These are phyloP conservation scores for Hedya salicella DNA, from an alignment of 2,888 invertebrate genomes.

Conservation along the genomic window DNA sequence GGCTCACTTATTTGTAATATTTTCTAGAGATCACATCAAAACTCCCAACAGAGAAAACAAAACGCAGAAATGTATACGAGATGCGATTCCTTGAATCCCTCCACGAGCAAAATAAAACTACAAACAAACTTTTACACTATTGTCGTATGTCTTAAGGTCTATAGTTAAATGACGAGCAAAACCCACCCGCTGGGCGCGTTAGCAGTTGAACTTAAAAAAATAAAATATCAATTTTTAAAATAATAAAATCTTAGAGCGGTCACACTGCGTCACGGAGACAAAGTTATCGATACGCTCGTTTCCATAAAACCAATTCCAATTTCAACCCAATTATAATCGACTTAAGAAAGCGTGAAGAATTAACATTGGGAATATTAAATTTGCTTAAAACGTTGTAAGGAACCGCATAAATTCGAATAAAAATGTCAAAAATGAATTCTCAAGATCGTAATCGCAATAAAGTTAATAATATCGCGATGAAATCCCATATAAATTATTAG, in stretches of 20 bases:
- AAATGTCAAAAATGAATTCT: slow-evolving; percentile 83
- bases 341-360: slow-evolving; percentile 51
- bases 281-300: slow-evolving; percentile 51
- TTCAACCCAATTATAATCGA: slow-evolving; percentile 57
- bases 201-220: slow-evolving; percentile 78
- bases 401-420: slow-evolving; percentile 83
- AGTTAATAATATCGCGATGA: slow-evolving; percentile 82
- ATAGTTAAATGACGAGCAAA: slow-evolving; percentile 49
- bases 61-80: slow-evolving; percentile 55
- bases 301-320: slow-evolving; percentile 50
- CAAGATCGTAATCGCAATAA: slow-evolving; percentile 83
- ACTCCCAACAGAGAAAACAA: slow-evolving; percentile 69
- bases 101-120: slow-evolving; percentile 54
- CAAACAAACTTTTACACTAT: slow-evolving; percentile 57
- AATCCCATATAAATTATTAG: slow-evolving; percentile 80
- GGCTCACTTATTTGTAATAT: slow-evolving; percentile 53
- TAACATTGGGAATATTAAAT: slow-evolving; percentile 45
- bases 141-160: slow-evolving; percentile 51
- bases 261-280: slow-evolving; percentile 71
- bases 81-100: slow-evolving; percentile 74
- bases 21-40: slow-evolving; percentile 69
- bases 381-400: slow-evolving; percentile 57
- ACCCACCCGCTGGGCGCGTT: slow-evolving; percentile 80
- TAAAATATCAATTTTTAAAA: slow-evolving; percentile 82
- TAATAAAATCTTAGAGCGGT: slow-evolving; percentile 83